Percentiles rank a stretch among this genome's conserved stretches.
Conservation (phyloP, 2,888 invertebrate genomes). For the Laothoe populi region DNA sequence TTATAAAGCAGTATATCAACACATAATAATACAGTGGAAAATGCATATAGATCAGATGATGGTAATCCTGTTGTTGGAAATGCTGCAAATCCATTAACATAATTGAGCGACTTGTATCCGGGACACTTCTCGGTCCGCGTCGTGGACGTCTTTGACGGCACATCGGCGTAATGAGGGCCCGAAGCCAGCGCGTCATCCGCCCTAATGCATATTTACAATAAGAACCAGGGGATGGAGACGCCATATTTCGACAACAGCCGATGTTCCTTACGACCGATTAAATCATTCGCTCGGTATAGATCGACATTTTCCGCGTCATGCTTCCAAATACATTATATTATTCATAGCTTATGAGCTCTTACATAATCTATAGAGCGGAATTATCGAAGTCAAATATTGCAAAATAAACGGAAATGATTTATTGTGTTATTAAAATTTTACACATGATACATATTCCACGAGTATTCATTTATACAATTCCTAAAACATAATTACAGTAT, state of each 20-base stretch:
- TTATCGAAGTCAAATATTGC: slow-evolving; percentile 24
- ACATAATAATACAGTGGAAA: slow-evolving; percentile 43
- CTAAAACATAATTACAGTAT: slow-evolving; percentile 48
- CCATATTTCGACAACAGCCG: slow-evolving; percentile 52
- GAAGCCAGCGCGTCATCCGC: slow-evolving; percentile 60
- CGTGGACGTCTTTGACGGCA: slow-evolving; percentile 74
- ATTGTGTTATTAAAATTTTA: slow-evolving; percentile 33
- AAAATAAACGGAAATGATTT: slow-evolving; percentile 30
- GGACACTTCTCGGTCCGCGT: slow-evolving; percentile 71
- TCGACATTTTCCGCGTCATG: slow-evolving; percentile 53
- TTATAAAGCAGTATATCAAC: background rate
- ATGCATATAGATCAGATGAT: slow-evolving; percentile 66
- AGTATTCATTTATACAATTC: slow-evolving; percentile 47
- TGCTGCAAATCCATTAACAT: slow-evolving; percentile 77
- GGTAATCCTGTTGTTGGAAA: slow-evolving; percentile 63
- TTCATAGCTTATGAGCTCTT: slow-evolving; percentile 23
- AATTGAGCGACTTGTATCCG: slow-evolving; percentile 78
- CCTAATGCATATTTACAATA: slow-evolving; percentile 77
- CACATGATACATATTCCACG: slow-evolving; percentile 40
- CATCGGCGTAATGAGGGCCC: slow-evolving; percentile 73
- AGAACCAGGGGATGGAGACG: slow-evolving; percentile 50
- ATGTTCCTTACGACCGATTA: slow-evolving; percentile 58
- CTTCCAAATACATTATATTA: slow-evolving; percentile 48
- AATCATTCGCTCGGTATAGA: slow-evolving; percentile 49
- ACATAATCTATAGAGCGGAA: background rate